Conservation (phyloP, 2,113 vertebrate genomes). For the Trogon surrucura region DNA sequence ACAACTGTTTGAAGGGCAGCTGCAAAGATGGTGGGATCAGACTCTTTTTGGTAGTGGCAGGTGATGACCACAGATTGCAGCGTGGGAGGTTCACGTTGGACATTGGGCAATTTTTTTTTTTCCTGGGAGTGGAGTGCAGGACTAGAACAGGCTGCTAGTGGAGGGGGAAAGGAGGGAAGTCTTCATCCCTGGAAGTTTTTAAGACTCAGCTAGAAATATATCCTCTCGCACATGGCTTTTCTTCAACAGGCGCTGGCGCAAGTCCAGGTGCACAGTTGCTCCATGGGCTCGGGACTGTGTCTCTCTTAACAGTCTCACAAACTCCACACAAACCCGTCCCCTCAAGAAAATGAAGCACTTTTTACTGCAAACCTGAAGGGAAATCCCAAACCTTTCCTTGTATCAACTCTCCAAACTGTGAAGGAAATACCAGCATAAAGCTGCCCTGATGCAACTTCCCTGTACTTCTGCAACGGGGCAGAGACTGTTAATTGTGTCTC, state of each 20-base stretch:
- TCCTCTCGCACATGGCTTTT: background rate
- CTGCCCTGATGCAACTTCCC: background rate
- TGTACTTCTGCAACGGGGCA: background rate
- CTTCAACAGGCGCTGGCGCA: background rate
- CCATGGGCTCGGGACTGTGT: background rate
- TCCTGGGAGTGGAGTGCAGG: background rate
- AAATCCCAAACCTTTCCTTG: background rate
- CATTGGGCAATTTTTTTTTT: background rate
- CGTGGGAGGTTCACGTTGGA: background rate
- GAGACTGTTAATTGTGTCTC: background rate
- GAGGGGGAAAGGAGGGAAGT: background rate
- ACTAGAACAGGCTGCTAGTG: background rate
- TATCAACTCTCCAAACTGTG: background rate
- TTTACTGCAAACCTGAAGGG: background rate
- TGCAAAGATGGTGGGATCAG: background rate
- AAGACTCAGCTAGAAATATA: background rate
- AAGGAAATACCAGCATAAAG: background rate
- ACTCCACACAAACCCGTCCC: background rate
- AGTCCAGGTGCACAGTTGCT: background rate
- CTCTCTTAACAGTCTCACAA: background rate
- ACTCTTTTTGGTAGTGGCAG: background rate
- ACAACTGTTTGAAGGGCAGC: background rate
- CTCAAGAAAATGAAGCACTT: accelerated
- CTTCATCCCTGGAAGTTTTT: background rate
- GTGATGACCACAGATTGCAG: background rate